Base-by-base conservation (phyloP, 35 echinoderm and acorn worm species). In the Acanthaster planci region DNA sequence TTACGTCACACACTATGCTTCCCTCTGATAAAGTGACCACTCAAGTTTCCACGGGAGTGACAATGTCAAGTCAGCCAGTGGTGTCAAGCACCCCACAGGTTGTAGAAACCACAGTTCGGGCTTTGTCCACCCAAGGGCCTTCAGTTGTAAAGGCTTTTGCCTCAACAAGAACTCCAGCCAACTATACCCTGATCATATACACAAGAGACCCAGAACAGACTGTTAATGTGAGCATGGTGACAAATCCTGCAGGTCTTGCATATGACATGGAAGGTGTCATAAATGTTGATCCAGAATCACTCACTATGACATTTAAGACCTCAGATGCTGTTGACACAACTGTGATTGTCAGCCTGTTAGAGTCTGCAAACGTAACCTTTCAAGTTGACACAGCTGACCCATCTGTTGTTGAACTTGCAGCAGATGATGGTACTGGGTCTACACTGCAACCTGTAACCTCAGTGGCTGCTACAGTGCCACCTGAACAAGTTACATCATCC, bases 261-360 rank as follows among this genome's bases (percentile, higher is more conserved):
- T 31, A 14, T 34, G 34, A 72, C 23, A 14, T 72, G 64, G 30
- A 14, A 7, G 14, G 26, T 2, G 14, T 26, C 10, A 29, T 72
- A 14, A 72, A 1, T 34, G 34, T 31, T 29, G 14, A 26, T 16
- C 64, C 64, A 35, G 64, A 72, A 7, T 19, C 26, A 21, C 34
- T 30, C 14, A 31, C 34, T 2, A 34, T 72, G 34, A 31, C 64
- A 31, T 72, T 72, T 29, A 26, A 29, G 23, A 72, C 64, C 14
- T 72, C 34, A 72, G 64, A 72, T 14, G 64, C 64, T 72, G 64
- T 72, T 21, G 34, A 72, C 30, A 29, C 64, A 7, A 72, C 64
- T 72, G 26, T 72, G 23, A 19, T 72, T 26, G 30, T 72, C 14
- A 72, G 10, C 9, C 23, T 72, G 64, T 31, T 31, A 26, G 64